These are phyloP conservation scores for Corythaixoides concolor DNA, from an alignment of 2,113 vertebrate genomes.

Conservation along the genomic window DNA sequence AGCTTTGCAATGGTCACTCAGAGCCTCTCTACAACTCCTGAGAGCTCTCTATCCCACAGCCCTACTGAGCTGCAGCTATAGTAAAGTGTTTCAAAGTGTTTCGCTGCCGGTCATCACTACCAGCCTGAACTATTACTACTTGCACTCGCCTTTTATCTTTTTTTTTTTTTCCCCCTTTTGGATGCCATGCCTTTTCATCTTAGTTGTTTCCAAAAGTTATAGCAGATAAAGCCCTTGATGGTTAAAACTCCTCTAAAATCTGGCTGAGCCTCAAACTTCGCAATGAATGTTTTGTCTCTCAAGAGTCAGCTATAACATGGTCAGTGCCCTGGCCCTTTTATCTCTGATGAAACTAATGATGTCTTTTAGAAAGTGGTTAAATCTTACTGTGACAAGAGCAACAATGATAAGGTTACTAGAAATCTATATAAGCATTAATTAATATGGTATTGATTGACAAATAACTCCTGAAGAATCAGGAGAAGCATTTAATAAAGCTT, in stretches of 20 bases:
- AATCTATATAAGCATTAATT: background rate
- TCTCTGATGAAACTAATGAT: background rate
- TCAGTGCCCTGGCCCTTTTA: background rate
- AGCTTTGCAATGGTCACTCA: background rate
- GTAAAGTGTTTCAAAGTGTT: background rate
- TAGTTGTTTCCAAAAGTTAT: background rate
- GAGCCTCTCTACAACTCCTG: background rate
- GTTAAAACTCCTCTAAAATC: background rate
- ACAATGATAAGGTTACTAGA: background rate
- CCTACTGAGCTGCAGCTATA: background rate
- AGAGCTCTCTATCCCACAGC: background rate
- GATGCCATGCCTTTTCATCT: rapidly evolving
- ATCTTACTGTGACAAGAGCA: background rate
- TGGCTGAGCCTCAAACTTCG: background rate
- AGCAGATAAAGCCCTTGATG: background rate
- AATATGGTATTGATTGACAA: background rate
- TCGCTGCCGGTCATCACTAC: rapidly evolving
- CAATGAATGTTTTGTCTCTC: background rate
- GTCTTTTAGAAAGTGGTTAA: background rate
- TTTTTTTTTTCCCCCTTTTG: background rate
- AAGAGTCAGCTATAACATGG: background rate
- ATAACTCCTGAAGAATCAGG: conserved; percentile 31
- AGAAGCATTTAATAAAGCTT: conserved; percentile 34
- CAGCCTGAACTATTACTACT: background rate
- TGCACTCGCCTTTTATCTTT: background rate